Evolutionary conservation across 2,888 invertebrate genomes (phyloP), one percentile per base, ranked within the genome.

Genomic region (Thysanoteuthis rhombus): DNA sequence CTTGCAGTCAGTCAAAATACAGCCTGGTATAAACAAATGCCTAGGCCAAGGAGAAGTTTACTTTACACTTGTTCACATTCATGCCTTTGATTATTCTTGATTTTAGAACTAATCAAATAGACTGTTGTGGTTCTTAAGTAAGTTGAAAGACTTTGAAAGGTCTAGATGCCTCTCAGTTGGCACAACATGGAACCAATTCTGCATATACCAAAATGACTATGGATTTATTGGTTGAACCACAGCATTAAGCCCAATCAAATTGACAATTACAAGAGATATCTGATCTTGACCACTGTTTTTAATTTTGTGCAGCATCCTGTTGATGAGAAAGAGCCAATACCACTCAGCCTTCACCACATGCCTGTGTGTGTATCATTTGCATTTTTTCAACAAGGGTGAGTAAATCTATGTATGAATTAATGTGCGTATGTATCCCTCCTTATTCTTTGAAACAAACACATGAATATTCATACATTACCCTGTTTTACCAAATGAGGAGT

Each of bases 321-420:
- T 93, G 98, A 98, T 89, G 99, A 99, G 96, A 98, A 98, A 96
- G 98, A 99, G 97, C 98, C 99, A 0, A 98, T 99, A 94, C 98
- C 99, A 0, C 98, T 99, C 92, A 98, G 98, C 12, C 97, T 99
- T 75, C 98, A 98, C 96, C 99, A 99, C 97, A 98, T 98, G 97
- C 99, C 99, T 25, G 98, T 99, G 22, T 98, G 98, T 97, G 97
- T 98, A 28, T 98, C 99, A 0, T 99, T 98, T 97, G 98, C 98
- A 91, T 98, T 99, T 94, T 98, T 98, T 97, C 98, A 98, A 95
- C 98, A 98, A 97, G 98, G 98, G 98, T 98, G 97, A 97, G 97
- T 97, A 47, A 36, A 58, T 45, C n/a, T n/a, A 93, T 58, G 32
- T 32, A n/a, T 90, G 22, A 45, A 32, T 42, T 25, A 12, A 32